Base-by-base conservation (phyloP, 2,888 invertebrate genomes). In the Xylota segnis region DNA sequence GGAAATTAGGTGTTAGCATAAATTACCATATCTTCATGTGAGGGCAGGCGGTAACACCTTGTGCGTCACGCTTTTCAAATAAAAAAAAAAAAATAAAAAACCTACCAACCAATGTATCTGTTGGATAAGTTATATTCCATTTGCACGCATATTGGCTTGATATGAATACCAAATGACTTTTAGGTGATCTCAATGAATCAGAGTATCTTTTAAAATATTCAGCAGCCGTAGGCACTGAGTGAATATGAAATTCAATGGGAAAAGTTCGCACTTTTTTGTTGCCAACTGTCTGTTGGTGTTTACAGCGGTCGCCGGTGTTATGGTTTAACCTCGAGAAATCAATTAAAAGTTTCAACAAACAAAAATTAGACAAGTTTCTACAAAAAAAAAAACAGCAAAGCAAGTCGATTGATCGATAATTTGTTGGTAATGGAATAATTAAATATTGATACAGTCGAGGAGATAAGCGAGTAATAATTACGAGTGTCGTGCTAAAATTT, bases 1-100 rank as follows among this genome's bases (percentile, higher is more conserved):
- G 61, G 54, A 68, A 81, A 81, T 82, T 76, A 52, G 70, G 76
- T 82, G 76, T 70, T 70, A 65, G 68, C 37, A 82, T 82, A 76
- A 82, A 82, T 82, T 56, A 34, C 50, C 58, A 76, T 76, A 70
- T 74, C 34, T 66, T 45, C 50, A 16, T 81, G 59, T 34, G 34
- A 43, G 59, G 52, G 58, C 32, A 40, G 18, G 29, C 34, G 34
- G 56, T 43, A 43, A 43, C 34, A 47, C 23, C 29, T 32, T 54
- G 43, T 56, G 61, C 61, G 72, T 74, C 72, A 74, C 32, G 14
- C 52, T 45, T 45, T 63, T 18, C 23, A 37, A 27, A 59, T 45
- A 43, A 72, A 63, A 32, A 29, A 0, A 29, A 18, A 50, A 50
- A 23, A 40, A 52, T 9, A 9, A 18, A 16, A n/a, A 14, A 37